Evolutionary conservation across 2,888 invertebrate species (phyloP).

Genomic region (Antitype chi): DNA sequence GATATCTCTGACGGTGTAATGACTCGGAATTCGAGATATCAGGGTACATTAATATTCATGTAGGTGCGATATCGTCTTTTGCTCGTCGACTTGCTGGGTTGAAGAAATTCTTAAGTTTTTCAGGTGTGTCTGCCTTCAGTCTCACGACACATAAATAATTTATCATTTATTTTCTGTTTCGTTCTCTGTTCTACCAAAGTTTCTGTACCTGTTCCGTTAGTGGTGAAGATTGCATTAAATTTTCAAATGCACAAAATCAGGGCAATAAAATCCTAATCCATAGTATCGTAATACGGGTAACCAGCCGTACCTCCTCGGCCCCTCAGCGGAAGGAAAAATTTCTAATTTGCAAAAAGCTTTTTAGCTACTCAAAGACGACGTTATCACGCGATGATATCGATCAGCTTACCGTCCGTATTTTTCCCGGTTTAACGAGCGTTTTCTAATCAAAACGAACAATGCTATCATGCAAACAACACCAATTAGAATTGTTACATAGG

Average conservation of each 20-base stretch:
- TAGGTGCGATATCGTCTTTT: conserved; percentile 26
- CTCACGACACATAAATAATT: no score
- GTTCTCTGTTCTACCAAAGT: neutral
- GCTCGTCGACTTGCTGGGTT: conserved; percentile 9
- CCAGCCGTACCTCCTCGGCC: conserved; percentile 49
- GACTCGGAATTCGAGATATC: conserved; percentile 42
- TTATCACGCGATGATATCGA: conserved; percentile 85
- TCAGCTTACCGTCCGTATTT: conserved; percentile 73
- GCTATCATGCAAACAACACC: conserved; percentile 86
- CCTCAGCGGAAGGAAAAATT: conserved; percentile 70
- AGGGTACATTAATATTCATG: conserved; percentile 50
- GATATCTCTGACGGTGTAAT: conserved; percentile 48
- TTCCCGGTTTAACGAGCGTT: conserved; percentile 76
- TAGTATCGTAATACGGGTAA: conserved; percentile 48
- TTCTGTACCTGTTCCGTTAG: conserved; percentile 3
- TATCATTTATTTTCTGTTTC: conserved; percentile 33
- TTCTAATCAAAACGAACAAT: conserved; percentile 81
- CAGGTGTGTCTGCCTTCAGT: neutral
- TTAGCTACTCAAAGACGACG: conserved; percentile 78
- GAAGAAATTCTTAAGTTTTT: conserved; percentile 8
- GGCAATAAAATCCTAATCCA: conserved; percentile 59
- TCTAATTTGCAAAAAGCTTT: conserved; percentile 86
- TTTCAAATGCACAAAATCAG: conserved; percentile 53
- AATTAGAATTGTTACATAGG: conserved; percentile 87
- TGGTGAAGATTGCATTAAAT: conserved; percentile 42